A percentile compares a stretch with the other conserved stretches of the same genome.
phyloP scores from a whole-genome alignment of 2,888 invertebrate species.

The Aporophyla lueneburgensis region DNA sequence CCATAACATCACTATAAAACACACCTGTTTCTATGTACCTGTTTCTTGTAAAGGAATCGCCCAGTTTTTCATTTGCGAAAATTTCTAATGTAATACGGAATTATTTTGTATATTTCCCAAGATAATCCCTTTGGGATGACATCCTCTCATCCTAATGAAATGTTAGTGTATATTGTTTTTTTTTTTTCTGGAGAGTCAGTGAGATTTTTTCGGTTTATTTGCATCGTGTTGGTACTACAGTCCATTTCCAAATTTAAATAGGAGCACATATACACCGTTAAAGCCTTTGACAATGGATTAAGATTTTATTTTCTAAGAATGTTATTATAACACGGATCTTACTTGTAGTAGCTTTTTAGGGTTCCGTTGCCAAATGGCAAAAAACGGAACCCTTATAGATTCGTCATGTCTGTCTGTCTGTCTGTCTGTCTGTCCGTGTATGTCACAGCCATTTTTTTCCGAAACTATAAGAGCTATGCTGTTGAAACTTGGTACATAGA shows the following conservation, averaged over 20 bases:
- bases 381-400: too few species aligned
- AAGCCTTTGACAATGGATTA: neutral
- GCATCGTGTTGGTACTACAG: neutral
- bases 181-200: slow-evolving; percentile 1
- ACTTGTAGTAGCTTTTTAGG: neutral
- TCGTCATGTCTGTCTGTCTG: too few species aligned
- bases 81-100: neutral
- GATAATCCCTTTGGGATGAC: slow-evolving; percentile 12
- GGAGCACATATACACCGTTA: neutral
- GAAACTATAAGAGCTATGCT: too few species aligned
- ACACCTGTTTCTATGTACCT: neutral
- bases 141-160: slow-evolving; percentile 40
- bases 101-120: slow-evolving; percentile 35
- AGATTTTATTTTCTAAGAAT: neutral
- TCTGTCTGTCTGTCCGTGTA: too few species aligned
- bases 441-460: too few species aligned
- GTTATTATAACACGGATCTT: neutral
- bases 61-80: neutral
- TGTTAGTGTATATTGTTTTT: slow-evolving; percentile 29
- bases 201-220: neutral
- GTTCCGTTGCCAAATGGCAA: too few species aligned
- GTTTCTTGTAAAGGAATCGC: neutral
- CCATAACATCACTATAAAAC: neutral
- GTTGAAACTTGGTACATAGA: too few species aligned
- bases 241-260: slow-evolving; percentile 16